Evolutionary conservation across 2,797 vertebrate genomes (phyloP).

Genomic region (Pantherophis alleghaniensis): DNA sequence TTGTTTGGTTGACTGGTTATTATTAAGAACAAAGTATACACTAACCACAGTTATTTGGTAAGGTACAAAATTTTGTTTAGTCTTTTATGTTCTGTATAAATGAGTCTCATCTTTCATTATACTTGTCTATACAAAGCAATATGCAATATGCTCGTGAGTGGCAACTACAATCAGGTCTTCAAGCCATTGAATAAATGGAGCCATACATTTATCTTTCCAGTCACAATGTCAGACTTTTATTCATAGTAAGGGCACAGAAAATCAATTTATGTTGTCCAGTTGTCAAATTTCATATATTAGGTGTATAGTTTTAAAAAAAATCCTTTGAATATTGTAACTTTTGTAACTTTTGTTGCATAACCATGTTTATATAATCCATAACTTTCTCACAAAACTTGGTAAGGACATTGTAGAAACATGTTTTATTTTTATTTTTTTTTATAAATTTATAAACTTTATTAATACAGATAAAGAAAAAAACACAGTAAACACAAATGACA

Average conservation of each 20-base stretch:
- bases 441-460: no score
- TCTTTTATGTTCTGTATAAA: not conserved
- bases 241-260: not conserved
- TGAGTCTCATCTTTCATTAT: not conserved
- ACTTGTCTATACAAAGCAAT: not conserved
- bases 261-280: not conserved
- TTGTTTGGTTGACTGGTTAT: slow-evolving; percentile 16
- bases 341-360: not conserved
- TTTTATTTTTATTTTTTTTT: no score
- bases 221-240: not conserved
- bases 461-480: no score
- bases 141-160: not conserved
- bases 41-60: not conserved
- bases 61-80: not conserved
- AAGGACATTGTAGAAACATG: not conserved
- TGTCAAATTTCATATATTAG: not conserved
- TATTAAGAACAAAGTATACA: slow-evolving; percentile 17
- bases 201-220: not conserved
- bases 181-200: not conserved
- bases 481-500: no score
- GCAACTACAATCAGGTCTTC: not conserved
- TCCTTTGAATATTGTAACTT: not conserved
- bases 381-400: not conserved
- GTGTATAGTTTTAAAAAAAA: not conserved
- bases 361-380: not conserved